A percentile compares a stretch with the other conserved stretches of the same genome.
Evolutionary conservation across 1,140 invertebrate genomes (phyloP).

Genomic region (Drosophila equinoxialis): DNA sequence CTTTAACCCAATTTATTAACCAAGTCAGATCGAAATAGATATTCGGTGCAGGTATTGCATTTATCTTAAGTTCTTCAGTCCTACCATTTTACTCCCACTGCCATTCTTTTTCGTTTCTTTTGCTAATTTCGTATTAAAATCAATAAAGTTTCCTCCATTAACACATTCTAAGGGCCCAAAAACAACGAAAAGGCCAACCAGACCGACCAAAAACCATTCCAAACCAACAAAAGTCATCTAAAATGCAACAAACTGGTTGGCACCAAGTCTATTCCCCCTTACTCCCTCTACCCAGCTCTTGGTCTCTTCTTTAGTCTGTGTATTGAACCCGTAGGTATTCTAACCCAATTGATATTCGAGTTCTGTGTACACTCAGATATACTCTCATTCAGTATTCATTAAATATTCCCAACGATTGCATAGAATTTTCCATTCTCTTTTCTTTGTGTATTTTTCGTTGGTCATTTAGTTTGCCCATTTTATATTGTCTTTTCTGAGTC

Average conservation of each 20-base stretch:
- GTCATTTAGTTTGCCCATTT: conserved; percentile 65
- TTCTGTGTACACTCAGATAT: conserved; percentile 39
- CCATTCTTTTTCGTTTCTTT: conserved; percentile 12
- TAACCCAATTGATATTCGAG: conserved; percentile 48
- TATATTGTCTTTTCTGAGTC: conserved; percentile 66
- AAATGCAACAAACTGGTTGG: conserved; percentile 56
- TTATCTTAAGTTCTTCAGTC: not conserved
- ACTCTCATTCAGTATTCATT: conserved; percentile 64
- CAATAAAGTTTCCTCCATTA: conserved; percentile 48
- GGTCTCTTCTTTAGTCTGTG: conserved; percentile 6
- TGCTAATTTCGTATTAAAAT: conserved; percentile 63
- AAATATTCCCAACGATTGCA: conserved; percentile 64
- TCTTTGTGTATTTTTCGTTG: conserved; percentile 17
- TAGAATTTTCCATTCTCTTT: conserved; percentile 37
- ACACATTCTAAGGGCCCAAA: conserved; percentile 18
- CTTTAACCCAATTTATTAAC: conserved; percentile 18
- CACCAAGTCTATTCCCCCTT: not conserved
- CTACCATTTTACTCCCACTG: not conserved
- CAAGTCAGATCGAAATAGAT: not conserved
- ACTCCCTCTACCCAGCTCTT: not conserved
- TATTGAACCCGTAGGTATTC: conserved; percentile 29
- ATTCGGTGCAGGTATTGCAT: not conserved
- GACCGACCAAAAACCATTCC: conserved; percentile 10
- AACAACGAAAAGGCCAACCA: not conserved
- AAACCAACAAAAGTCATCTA: conserved; percentile 29